phyloP scores from a whole-genome alignment of 2,797 vertebrate species.

The Siniperca scherzeri region DNA sequence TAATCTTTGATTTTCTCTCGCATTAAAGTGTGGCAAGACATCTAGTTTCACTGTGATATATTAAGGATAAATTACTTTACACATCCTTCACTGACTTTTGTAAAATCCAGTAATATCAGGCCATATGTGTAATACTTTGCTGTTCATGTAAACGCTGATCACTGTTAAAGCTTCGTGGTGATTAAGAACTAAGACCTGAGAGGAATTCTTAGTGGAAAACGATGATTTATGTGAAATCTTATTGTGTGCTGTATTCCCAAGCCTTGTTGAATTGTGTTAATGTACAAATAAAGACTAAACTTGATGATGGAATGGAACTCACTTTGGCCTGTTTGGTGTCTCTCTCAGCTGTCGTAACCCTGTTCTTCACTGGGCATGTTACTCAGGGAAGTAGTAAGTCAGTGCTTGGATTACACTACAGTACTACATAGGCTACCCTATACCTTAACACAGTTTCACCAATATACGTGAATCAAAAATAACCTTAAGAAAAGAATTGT shows the following conservation, averaged over 20 bases:
- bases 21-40: conserved; percentile 69
- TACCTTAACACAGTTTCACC: background rate
- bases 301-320: conserved; percentile 67
- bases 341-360: conserved; percentile 9
- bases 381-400: background rate
- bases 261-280: conserved; percentile 73
- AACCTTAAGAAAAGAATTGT: background rate
- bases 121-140: conserved; percentile 54
- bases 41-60: conserved; percentile 77
- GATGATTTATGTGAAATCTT: conserved; percentile 64
- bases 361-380: background rate
- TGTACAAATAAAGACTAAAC: conserved; percentile 79
- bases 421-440: background rate
- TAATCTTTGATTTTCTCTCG: conserved; percentile 45
- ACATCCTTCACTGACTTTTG: conserved; percentile 52
- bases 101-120: conserved; percentile 52
- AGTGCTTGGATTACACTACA: background rate
- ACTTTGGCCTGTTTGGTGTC: conserved; percentile 38
- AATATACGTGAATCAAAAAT: background rate
- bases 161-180: conserved; percentile 63
- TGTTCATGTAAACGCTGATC: conserved; percentile 67
- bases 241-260: conserved; percentile 68
- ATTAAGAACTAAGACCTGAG: conserved; percentile 52
- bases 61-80: conserved; percentile 48
- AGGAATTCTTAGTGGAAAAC: conserved; percentile 34